phyloP scores from a whole-genome alignment of 2,113 vertebrate genomes.

The Macquaria australasica region DNA sequence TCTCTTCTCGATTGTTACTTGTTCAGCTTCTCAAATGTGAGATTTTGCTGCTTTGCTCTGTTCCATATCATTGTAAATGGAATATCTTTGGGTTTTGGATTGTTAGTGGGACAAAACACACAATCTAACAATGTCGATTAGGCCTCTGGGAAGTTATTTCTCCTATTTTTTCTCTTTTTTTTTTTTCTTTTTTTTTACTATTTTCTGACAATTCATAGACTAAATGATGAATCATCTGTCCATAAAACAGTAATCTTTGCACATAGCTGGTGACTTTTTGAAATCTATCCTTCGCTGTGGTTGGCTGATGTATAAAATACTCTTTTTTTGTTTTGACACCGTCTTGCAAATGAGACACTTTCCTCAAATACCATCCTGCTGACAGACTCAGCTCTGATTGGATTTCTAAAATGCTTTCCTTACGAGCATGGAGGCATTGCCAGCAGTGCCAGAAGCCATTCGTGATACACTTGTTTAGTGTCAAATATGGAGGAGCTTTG shows the following conservation, averaged over 20 bases:
- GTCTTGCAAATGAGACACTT: constrained; percentile 44
- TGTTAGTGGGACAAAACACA: not conserved
- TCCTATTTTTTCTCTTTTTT: not conserved
- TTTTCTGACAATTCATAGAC: not conserved
- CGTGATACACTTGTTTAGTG: constrained; percentile 71
- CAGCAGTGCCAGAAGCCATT: constrained; percentile 49
- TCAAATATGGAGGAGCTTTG: constrained; percentile 61
- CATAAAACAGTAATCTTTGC: not conserved
- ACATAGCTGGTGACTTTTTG: not conserved
- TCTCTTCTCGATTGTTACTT: not conserved
- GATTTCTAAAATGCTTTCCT: constrained; percentile 31
- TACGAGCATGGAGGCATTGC: constrained; percentile 25
- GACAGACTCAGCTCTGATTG: constrained; percentile 23
- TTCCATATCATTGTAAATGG: not conserved
- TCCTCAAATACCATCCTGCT: not conserved
- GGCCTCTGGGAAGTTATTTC: not conserved
- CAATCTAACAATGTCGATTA: not conserved
- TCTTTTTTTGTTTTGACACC: constrained; percentile 32
- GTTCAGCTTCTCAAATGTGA: not conserved
- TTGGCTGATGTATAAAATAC: not conserved
- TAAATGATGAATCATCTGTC: not conserved
- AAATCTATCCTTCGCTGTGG: not conserved
- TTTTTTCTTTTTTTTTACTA: not conserved
- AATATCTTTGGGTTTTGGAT: not conserved
- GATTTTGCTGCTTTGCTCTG: not conserved